Evolutionary conservation across 2,888 invertebrate genomes (phyloP), one percentile per base, ranked within the genome.

Genomic region (Athalia circularis): DNA sequence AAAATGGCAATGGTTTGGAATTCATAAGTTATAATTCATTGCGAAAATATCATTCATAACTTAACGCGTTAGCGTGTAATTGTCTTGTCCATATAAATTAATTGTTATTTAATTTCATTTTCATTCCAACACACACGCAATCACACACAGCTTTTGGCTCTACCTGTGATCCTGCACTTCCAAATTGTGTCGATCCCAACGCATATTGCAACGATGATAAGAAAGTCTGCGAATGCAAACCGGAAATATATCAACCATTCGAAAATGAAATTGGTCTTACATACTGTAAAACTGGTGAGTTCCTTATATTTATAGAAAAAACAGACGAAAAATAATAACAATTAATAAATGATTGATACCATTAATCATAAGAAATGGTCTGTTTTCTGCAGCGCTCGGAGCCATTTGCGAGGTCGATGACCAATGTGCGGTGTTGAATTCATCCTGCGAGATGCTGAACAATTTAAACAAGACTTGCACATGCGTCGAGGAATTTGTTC

Each of bases 401-500:
- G 59, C 45, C 45, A 3, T 59, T 47, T 72, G 72, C n/a, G 13
- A 57, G 9, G 5, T 3, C 45, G n/a, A 43, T 45, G 13, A 13
- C 47, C 45, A 59, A 72, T 72, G 72, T 11, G 59, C 47, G 0
- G 45, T 13, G 8, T 45, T 47, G 3, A 13, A 59, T 59, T 9
- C 72, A 47, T n/a, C 5, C 11, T 72, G 72, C 47, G 72, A 72
- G 57, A 7, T 48, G 45, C n/a, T 72, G 61, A 43, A 13, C 13
- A 7, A 45, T 5, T 57, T 57, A 15, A 47, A 15, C 4, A n/a
- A 45, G 6, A 48, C 72, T 48, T 72, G 72, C 29, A 72, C 57
- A 47, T 72, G 72, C 52, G n/a, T 48, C n/a, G 8, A 5, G 5
- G 43, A 59, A 43, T 72, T 45, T 59, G 72, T 72, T 57, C 72